Conservation (phyloP, 2,888 invertebrate genomes). For the Eilema griseolum region DNA sequence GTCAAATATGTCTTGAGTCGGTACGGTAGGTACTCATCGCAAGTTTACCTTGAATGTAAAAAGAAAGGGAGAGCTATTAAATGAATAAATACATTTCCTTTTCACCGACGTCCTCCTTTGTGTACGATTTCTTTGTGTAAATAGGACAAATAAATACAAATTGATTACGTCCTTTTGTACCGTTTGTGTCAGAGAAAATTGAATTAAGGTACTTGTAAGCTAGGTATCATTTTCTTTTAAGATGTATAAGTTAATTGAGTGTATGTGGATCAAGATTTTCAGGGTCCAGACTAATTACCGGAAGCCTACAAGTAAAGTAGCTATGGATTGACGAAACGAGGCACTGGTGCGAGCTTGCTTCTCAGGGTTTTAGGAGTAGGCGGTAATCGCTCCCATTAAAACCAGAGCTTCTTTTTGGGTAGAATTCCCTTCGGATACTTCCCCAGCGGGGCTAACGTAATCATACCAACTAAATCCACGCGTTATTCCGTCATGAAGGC, state of each 20-base stretch:
- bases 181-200: constrained; percentile 4
- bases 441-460: too few relatives aligned
- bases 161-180: constrained; percentile 13
- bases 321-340: too few relatives aligned
- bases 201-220: not conserved
- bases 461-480: too few relatives aligned
- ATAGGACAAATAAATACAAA: constrained; percentile 17
- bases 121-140: constrained; percentile 27
- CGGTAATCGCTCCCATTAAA: too few relatives aligned
- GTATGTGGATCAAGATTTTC: too few relatives aligned
- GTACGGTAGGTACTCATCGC: constrained; percentile 13
- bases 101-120: constrained; percentile 10
- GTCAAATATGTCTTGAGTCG: not conserved
- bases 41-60: constrained; percentile 29
- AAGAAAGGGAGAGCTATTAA: constrained; percentile 20
- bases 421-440: too few relatives aligned
- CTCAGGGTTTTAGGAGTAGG: too few relatives aligned
- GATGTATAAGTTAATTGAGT: not conserved
- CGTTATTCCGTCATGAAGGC: too few relatives aligned
- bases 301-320: too few relatives aligned
- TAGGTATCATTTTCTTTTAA: not conserved
- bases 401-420: too few relatives aligned
- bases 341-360: too few relatives aligned
- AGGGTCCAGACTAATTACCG: too few relatives aligned
- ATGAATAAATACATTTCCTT: constrained; percentile 28